Base-by-base conservation (phyloP, 2,113 vertebrate genomes). In the Malurus elegans region DNA sequence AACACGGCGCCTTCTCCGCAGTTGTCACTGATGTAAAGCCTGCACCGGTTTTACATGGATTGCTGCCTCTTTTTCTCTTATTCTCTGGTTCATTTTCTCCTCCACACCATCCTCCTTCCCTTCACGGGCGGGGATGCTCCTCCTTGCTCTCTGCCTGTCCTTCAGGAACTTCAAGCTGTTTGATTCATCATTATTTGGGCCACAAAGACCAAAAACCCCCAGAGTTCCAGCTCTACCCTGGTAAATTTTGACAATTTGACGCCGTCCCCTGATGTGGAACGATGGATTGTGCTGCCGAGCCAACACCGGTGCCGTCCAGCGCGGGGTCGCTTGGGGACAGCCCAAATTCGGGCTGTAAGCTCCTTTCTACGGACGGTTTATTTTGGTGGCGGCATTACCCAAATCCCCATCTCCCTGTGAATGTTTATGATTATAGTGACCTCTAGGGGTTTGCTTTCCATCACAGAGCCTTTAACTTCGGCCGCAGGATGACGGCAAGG, bases 341-440 rank as follows among this genome's bases (percentile, higher is more conserved):
- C 36, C 28, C 25, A 38, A 40, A 90, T 79, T 58, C 70, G 66
- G 62, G 60, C 25, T 38, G 42, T 19, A 48, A 72, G 13, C 25
- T 78, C 28, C 44, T 86, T 92, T 44, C 54, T 73, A 12, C 36
- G 36, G n/a, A 40, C 81, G 34, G 18, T 60, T 82, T 54, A 40
- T 73, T 88, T 91, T 60, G 47, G 18, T 84, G 7, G 13, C 69
- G 15, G 19, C 2, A 17, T 73, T 34, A 9, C 57, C n/a, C 81
- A 84, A 82, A 76, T 21, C 25, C 23, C 5, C 4, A 56, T 82
- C 66, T 73, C 73, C 10, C 31, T 19, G n/a, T 42, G 36, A 36
- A 60, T 79, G 93, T 97, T 96, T 91, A 36, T 93, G 94, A 91
- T 73, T 92, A 97, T 81, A 98, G 96, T 98, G 97, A 98, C 98